Base-by-base conservation (phyloP, 2,113 vertebrate species). In the Zeus faber region DNA sequence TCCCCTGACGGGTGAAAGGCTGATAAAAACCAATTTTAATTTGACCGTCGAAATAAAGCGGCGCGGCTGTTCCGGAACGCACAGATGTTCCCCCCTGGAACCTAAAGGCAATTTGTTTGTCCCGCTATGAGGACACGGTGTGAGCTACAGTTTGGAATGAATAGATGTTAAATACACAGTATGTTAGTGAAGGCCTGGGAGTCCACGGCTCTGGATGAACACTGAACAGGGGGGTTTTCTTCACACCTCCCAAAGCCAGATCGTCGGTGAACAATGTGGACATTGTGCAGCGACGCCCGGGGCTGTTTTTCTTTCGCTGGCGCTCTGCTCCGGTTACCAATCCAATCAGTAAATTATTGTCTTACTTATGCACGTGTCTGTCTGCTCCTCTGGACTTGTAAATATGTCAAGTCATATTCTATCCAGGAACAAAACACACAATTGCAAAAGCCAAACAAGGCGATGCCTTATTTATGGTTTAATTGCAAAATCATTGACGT, bases 291-390 rank as follows among this genome's bases (percentile, higher is more conserved):
- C 8, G 18, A 33, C 24, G 57, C 70, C 77, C 51, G 0, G 16
- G 66, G 72, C 66, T 64, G 4, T 70, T 85, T 86, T 79, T 65
- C 73, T 81, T 74, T 69, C 74, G 65, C 26, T 37, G 44, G 55
- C 4, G 27, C 70, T 52, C 60, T 58, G 59, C 65, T 72, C 70
- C 62, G 31, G 39, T 84, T 76, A 64, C 63, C 16, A 67, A 70
- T 70, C 53, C 58, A 69, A 79, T 83, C 74, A 72, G 69, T 80
- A 54, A 77, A 77, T 84, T 63, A 80, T 71, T 80, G 71, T 77
- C 75, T 62, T 59, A 59, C 64, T 55, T 58, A 13, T 21, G n/a
- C 69, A 60, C 79, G 70, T 76, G 59, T 76, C 54, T 39, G 81
- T 54, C 60, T 21, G 2, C 55, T 50, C 71, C 71, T 52, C n/a